Conservation (phyloP, 2,113 vertebrate species). For the Hypocryptadius cinnamomeus region DNA sequence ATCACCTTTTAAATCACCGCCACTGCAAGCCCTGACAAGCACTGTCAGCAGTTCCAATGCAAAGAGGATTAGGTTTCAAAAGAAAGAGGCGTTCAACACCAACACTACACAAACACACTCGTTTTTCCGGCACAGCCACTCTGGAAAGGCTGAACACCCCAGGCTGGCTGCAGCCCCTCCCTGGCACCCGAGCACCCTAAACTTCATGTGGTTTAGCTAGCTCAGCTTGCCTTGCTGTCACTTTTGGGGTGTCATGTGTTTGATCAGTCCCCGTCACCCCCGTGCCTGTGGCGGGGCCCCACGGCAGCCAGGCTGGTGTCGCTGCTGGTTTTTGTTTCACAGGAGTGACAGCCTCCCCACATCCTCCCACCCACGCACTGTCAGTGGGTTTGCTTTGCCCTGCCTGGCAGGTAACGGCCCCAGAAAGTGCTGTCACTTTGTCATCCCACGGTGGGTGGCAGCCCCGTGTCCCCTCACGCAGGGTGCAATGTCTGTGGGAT, state of each 20-base stretch:
- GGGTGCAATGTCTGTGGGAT: neutral
- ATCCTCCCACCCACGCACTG: neutral
- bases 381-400: neutral
- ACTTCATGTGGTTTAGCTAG: accelerated
- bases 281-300: accelerated
- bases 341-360: neutral
- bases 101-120: neutral
- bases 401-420: neutral
- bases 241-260: neutral
- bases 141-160: neutral
- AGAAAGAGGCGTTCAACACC: neutral
- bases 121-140: neutral
- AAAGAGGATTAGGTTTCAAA: neutral
- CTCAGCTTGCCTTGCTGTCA: neutral
- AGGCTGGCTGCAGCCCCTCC: neutral
- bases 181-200: accelerated
- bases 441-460: neutral
- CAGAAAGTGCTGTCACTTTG: neutral
- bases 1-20: neutral
- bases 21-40: neutral
- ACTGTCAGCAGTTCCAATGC: neutral
- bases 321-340: neutral
- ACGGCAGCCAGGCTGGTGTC: accelerated
- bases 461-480: accelerated
- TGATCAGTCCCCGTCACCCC: neutral